A percentile compares a stretch with the other conserved stretches of the same genome.
These are phyloP conservation scores for Schlechtendalia chinensis DNA, from an alignment of 1,140 invertebrate genomes.

Conservation along the genomic window DNA sequence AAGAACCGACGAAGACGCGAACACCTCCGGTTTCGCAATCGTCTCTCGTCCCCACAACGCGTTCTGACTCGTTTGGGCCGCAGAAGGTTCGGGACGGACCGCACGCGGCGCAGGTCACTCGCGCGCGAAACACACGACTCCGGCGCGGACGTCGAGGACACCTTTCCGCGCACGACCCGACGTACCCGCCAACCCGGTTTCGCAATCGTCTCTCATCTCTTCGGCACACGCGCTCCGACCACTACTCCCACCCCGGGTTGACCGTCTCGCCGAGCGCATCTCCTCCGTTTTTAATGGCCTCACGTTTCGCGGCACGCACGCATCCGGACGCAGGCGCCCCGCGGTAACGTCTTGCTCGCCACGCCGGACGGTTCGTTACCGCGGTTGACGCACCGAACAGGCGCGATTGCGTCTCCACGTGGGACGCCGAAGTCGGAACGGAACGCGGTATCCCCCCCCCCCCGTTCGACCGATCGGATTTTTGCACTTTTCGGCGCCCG, in stretches of 20 bases:
- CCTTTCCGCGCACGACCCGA: too few relatives aligned
- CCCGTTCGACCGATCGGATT: too few relatives aligned
- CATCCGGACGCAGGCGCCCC: neutral
- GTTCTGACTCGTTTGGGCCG: too few relatives aligned
- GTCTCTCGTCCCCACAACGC: too few relatives aligned
- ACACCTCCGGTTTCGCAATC: neutral
- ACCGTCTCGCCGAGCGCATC: constrained; percentile 42
- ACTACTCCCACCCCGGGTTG: too few relatives aligned
- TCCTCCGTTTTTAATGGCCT: constrained; percentile 46
- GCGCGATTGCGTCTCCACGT: too few relatives aligned
- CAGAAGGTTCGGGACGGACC: neutral
- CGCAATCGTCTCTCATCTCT: constrained; percentile 43
- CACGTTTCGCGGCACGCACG: constrained; percentile 1
- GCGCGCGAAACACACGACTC: neutral
- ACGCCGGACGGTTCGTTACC: too few relatives aligned
- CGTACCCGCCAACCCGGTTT: constrained; percentile 13
- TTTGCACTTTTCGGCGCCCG: too few relatives aligned
- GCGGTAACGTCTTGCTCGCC: constrained; percentile 14
- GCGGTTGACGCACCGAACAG: too few relatives aligned
- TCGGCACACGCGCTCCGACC: too few relatives aligned
- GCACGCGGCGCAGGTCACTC: neutral
- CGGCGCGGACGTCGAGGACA: constrained; percentile 8
- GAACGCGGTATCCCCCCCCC: too few relatives aligned
- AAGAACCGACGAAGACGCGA: neutral
- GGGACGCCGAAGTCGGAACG: too few relatives aligned